A percentile compares a stretch with the other conserved stretches of the same genome.
These are phyloP conservation scores for Thalpophila matura DNA, from an alignment of 2,888 invertebrate genomes.

Conservation along the genomic window DNA sequence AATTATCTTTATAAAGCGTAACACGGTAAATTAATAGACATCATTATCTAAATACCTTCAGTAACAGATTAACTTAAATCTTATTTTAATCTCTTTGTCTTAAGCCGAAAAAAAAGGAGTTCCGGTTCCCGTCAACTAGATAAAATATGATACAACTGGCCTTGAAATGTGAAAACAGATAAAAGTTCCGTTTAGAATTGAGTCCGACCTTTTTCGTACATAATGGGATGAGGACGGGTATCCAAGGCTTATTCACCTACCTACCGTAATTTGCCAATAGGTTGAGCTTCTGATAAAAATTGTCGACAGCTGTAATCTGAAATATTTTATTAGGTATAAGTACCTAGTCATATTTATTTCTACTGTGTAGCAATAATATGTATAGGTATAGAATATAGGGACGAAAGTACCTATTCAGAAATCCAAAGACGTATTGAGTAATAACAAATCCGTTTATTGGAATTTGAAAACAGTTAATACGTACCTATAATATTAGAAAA, in stretches of 20 bases:
- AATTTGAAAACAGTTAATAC: too few relatives aligned
- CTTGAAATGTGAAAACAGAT: conserved; percentile 68
- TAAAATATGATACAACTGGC: conserved; percentile 64
- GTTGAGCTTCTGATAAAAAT: conserved; percentile 49
- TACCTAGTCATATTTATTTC: conserved; percentile 5
- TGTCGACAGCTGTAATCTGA: conserved; percentile 37
- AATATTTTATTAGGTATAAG: conserved; percentile 18
- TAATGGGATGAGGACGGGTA: conserved; percentile 65
- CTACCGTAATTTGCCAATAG: conserved; percentile 58
- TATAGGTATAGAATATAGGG: too few relatives aligned
- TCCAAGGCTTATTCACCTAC: conserved; percentile 55
- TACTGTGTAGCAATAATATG: too few relatives aligned
- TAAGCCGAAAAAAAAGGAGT: conserved; percentile 43
- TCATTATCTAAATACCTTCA: conserved; percentile 15
- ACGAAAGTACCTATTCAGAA: too few relatives aligned
- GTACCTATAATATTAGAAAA: too few relatives aligned
- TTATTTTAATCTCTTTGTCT: conserved; percentile 52
- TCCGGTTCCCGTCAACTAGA: conserved; percentile 27
- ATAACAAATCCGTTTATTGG: too few relatives aligned
- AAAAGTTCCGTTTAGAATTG: conserved; percentile 62
- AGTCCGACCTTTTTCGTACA: conserved; percentile 65
- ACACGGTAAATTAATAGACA: conserved; percentile 6
- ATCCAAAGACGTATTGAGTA: too few relatives aligned
- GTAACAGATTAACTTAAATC: conserved; percentile 13
- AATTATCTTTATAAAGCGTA: background rate